Conservation (phyloP, 2,797 vertebrate genomes). For the Ceryle rudis region DNA sequence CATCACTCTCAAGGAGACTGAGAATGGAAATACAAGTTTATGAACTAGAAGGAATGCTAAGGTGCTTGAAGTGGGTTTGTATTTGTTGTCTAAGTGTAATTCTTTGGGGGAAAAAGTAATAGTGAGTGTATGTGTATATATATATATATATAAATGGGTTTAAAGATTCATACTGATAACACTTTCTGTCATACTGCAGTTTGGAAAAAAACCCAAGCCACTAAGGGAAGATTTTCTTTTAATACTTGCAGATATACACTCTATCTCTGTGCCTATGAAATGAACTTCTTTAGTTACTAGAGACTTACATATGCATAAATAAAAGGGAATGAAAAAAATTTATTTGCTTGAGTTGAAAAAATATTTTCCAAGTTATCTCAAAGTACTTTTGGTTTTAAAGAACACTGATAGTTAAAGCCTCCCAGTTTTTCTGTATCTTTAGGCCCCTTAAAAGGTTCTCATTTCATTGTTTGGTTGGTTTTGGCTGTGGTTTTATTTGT, state of each 20-base stretch:
- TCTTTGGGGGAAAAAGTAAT: neutral
- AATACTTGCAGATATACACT: neutral
- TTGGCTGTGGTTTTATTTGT: too few species aligned
- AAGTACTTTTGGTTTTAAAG: neutral
- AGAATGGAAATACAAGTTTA: neutral
- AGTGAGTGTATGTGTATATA: accelerated
- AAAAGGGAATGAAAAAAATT: neutral
- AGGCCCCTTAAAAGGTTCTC: neutral
- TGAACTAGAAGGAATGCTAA: neutral
- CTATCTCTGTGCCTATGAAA: neutral
- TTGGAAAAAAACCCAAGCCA: neutral
- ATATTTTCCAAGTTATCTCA: neutral
- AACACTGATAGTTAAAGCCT: neutral
- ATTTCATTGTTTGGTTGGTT: too few species aligned
- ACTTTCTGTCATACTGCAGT: neutral
- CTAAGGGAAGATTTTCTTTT: neutral
- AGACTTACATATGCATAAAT: neutral
- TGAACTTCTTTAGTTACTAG: neutral
- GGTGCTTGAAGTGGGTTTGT: neutral
- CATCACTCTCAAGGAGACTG: neutral
- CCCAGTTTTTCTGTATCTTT: neutral
- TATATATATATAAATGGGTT: neutral
- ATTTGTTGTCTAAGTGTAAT: neutral
- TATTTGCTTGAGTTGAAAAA: neutral
- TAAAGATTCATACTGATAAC: neutral